Evolutionary conservation across 1,140 invertebrate genomes (phyloP).

Genomic region (Anastrepha obliqua): DNA sequence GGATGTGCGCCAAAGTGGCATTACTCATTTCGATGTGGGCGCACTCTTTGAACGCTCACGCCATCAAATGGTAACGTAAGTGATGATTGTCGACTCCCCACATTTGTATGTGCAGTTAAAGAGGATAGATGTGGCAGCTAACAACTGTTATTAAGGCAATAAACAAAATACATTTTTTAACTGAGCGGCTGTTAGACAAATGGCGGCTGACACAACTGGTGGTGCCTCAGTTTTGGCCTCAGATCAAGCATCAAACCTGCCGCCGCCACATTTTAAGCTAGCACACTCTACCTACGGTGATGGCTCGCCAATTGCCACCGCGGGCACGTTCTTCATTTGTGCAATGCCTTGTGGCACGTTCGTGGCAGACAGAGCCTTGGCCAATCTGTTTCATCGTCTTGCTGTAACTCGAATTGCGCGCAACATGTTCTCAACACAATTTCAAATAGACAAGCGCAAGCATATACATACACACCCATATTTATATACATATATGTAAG

Average conservation of each 20-base stretch:
- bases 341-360: neutral
- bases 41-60: conserved; percentile 13
- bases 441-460: neutral
- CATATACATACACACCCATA: no score
- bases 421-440: conserved; percentile 1
- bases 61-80: neutral
- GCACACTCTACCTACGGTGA: neutral
- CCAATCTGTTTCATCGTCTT: conserved; percentile 1
- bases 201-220: conserved; percentile 6
- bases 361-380: neutral
- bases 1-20: conserved; percentile 18
- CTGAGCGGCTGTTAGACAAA: neutral
- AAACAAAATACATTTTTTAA: neutral
- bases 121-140: neutral
- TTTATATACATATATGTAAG: neutral
- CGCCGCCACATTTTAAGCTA: neutral
- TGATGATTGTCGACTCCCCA: neutral
- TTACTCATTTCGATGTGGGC: conserved; percentile 25
- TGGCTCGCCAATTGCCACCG: neutral
- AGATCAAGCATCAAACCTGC: neutral
- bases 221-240: neutral
- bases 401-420: neutral
- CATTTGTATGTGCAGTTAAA: neutral
- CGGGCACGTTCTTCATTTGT: neutral
- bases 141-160: neutral